Percentiles rank a stretch among this genome's conserved stretches.
Conservation (phyloP, 2,113 vertebrate genomes). For the Dicaeum eximium region DNA sequence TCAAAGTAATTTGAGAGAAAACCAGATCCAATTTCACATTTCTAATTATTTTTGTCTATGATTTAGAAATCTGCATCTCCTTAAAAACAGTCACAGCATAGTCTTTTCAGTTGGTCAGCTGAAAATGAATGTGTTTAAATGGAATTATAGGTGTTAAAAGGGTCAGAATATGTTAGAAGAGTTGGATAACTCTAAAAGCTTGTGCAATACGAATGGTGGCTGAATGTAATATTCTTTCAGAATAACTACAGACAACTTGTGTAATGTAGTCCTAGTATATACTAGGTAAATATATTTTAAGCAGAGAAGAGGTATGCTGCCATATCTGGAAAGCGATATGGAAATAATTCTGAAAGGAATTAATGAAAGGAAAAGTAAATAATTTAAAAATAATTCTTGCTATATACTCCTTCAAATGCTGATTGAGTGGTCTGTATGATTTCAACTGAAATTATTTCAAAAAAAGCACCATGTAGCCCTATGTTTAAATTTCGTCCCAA, state of each 20-base stretch:
- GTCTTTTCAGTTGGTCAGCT: neutral
- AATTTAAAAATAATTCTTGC: neutral
- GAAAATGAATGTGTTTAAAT: neutral
- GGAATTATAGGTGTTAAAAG: neutral
- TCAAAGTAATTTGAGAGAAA: neutral
- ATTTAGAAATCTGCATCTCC: neutral
- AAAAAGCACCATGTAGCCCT: neutral
- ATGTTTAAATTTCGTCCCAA: neutral
- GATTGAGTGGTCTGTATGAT: accelerated
- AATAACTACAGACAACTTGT: neutral
- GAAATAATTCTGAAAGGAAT: neutral
- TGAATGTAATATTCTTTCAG: neutral
- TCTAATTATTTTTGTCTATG: neutral
- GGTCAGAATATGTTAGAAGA: neutral
- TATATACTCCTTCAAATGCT: neutral
- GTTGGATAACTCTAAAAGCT: neutral
- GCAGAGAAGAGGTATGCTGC: neutral
- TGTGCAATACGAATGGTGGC: neutral
- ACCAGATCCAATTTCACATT: neutral
- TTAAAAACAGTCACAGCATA: neutral
- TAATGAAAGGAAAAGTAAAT: neutral
- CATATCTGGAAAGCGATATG: neutral
- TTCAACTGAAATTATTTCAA: neutral
- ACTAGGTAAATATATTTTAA: neutral
- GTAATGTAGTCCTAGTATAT: neutral